A percentile compares a stretch with the other conserved stretches of the same genome.
Evolutionary conservation across 2,113 vertebrate genomes (phyloP).

Genomic region (Microtus ochrogaster): DNA sequence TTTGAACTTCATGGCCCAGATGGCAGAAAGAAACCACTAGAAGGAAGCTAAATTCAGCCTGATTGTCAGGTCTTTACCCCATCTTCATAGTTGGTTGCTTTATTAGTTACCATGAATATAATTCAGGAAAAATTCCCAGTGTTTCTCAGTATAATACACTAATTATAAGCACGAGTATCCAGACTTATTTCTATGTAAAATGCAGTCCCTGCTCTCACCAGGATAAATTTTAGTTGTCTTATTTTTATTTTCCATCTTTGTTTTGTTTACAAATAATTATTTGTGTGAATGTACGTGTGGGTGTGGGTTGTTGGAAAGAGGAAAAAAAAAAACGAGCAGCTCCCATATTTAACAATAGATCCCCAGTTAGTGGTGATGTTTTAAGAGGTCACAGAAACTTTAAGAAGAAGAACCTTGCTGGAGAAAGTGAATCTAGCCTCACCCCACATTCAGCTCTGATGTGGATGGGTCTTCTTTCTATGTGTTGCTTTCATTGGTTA

Average conservation of each 20-base stretch:
- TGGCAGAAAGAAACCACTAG: conserved; percentile 29
- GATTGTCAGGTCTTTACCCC: background rate
- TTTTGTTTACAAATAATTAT: background rate
- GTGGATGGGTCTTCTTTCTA: no score
- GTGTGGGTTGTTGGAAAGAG: background rate
- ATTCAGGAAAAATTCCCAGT: background rate
- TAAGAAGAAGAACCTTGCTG: background rate
- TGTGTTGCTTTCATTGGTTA: no score
- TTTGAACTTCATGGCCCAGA: background rate
- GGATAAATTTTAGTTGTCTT: background rate
- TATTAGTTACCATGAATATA: background rate
- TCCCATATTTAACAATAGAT: background rate
- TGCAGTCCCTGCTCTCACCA: background rate
- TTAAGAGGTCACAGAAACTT: background rate
- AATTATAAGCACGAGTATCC: background rate
- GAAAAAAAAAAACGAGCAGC: background rate
- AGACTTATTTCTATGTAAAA: background rate
- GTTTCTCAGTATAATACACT: conserved; percentile 24
- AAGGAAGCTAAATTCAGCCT: conserved; percentile 1
- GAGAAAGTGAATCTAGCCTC: background rate
- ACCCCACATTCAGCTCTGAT: background rate
- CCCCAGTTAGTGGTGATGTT: background rate
- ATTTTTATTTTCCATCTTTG: background rate
- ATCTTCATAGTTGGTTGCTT: background rate
- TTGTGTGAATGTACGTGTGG: background rate